Evolutionary conservation across 1,140 invertebrate species (phyloP), one percentile per base, ranked within the genome.

Genomic region (Camponotus vicinus): DNA sequence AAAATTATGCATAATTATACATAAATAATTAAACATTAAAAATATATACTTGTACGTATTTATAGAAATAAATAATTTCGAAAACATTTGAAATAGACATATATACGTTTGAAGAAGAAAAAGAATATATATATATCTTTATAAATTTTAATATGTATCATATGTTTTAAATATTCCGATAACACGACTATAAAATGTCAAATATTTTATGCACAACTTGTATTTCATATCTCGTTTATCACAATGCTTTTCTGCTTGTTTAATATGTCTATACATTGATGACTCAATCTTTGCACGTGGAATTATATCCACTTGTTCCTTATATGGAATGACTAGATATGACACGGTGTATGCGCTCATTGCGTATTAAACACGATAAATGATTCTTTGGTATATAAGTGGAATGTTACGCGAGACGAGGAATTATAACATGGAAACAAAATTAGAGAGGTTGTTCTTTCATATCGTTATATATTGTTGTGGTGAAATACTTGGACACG

Each of bases 281-380:
- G 79, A 75, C 79, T 85, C 73, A 85, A 88, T 79, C 82, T 37
- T 70, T 34, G 15, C n/a, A 42, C 42, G 13, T 55, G 77, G 76
- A 87, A 87, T 84, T 75, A 45, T 75, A 57, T 86, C 71, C 73
- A 73, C 85, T 71, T 82, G 71, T 85, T 84, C 61, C 63, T 85
- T 64, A 42, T 73, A 61, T 55, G 52, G 55, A 59, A 61, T 34
- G 55, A 64, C 34, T 37, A 69, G 75, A 57, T 61, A 34, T 49
- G 69, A 83, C 42, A 82, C 37, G 52, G 49, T 52, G 32, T 84
- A 84, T 49, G 71, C 45, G 73, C 34, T 66, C 73, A 40, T 37
- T 75, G 57, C 40, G 52, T 64, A 70, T 42, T 57, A 40, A 55
- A 42, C 34, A 55, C 40, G 67, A 45, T 73, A 73, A 71, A 18